phyloP scores from a whole-genome alignment of 2,888 invertebrate genomes.

The Zaprionus bogoriensis region DNA sequence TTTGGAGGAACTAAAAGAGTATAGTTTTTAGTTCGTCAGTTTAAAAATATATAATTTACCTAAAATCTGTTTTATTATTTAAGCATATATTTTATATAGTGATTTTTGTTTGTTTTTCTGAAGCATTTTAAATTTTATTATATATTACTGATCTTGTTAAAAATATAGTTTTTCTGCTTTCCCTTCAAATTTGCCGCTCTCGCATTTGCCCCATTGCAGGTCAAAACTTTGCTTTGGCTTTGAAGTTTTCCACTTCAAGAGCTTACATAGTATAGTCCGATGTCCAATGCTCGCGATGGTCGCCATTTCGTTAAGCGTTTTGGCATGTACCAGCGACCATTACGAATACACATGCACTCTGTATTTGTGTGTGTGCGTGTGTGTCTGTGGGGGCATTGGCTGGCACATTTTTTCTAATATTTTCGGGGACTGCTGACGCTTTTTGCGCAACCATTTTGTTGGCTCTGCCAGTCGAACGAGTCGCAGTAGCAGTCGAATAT shows the following conservation, averaged over 20 bases:
- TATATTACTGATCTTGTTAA: too few relatives aligned
- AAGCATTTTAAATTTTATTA: too few relatives aligned
- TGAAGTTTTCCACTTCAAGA: conserved; percentile 25
- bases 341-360: conserved; percentile 24
- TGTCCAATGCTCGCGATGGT: conserved; percentile 43
- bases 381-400: conserved; percentile 29
- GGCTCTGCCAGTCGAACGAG: conserved; percentile 25
- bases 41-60: too few relatives aligned
- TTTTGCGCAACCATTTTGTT: conserved; percentile 78
- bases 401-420: conserved; percentile 66
- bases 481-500: conserved; percentile 52
- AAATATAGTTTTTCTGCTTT: too few relatives aligned
- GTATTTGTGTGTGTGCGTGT: conserved; percentile 2
- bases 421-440: conserved; percentile 68
- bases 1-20: too few relatives aligned
- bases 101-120: too few relatives aligned
- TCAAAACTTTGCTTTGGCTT: conserved; percentile 50
- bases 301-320: conserved; percentile 66
- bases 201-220: conserved; percentile 26
- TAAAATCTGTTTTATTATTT: too few relatives aligned
- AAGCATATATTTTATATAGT: too few relatives aligned
- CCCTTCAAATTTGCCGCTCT: too few relatives aligned
- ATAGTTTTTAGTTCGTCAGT: too few relatives aligned
- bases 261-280: neutral
- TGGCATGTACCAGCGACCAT: conserved; percentile 61